Percentiles rank a stretch among this genome's conserved stretches.
These are phyloP conservation scores for Dasysyrphus albostriatus DNA, from an alignment of 2,888 invertebrate species.

Conservation along the genomic window DNA sequence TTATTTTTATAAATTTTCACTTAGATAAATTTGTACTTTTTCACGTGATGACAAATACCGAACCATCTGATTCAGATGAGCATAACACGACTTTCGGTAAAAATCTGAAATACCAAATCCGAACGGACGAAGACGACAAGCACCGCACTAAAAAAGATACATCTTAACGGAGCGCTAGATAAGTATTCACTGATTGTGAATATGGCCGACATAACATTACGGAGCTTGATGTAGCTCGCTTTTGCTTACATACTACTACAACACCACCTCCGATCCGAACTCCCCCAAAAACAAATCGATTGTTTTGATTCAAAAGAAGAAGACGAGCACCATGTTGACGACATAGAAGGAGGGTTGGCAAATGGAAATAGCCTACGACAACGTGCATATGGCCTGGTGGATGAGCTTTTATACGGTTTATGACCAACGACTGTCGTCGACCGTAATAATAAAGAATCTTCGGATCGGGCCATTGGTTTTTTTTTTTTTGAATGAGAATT, in stretches of 20 bases:
- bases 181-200: constrained; percentile 60
- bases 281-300: constrained; percentile 52
- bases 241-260: constrained; percentile 21
- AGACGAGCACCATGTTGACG: neutral
- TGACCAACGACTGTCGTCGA: constrained; percentile 18
- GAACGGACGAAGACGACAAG: neutral
- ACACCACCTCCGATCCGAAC: neutral
- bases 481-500: constrained; percentile 13
- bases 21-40: neutral
- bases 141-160: constrained; percentile 36
- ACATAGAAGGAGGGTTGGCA: neutral
- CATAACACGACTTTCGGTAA: neutral
- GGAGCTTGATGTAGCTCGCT: constrained; percentile 22
- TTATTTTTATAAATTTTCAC: no score
- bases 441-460: constrained; percentile 43
- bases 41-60: constrained; percentile 31
- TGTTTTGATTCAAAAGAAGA: constrained; percentile 37
- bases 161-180: constrained; percentile 62
- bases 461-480: constrained; percentile 34
- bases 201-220: constrained; percentile 17
- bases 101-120: neutral
- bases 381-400: neutral
- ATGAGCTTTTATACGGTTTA: constrained; percentile 19
- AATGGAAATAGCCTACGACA: neutral
- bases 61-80: neutral